Evolutionary conservation across 2,113 vertebrate genomes (phyloP).

Genomic region (Andinoacara biseriatus): DNA sequence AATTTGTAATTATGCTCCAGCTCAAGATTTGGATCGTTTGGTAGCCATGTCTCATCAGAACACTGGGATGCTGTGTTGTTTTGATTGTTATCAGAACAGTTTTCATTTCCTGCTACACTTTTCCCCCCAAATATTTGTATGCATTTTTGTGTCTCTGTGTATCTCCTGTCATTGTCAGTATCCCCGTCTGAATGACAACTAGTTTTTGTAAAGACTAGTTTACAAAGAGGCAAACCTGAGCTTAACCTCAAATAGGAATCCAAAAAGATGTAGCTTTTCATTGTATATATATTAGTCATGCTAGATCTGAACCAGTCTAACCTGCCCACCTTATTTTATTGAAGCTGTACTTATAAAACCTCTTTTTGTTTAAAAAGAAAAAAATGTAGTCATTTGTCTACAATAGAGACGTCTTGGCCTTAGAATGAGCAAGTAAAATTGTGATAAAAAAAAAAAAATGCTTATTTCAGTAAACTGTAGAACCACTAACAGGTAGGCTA

Average conservation of each 20-base stretch:
- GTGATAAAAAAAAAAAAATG: not conserved
- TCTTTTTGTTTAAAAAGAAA: not conserved
- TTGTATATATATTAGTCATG: not conserved
- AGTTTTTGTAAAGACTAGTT: not conserved
- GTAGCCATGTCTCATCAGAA: slow-evolving; percentile 24
- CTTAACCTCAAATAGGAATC: slow-evolving; percentile 12
- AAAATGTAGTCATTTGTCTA: not conserved
- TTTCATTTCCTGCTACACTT: slow-evolving; percentile 67
- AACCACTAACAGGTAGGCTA: slow-evolving; percentile 3
- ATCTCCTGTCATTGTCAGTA: not conserved
- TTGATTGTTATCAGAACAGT: slow-evolving; percentile 57
- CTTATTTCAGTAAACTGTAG: slow-evolving; percentile 23
- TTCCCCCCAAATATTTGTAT: not conserved
- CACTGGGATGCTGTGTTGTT: not conserved
- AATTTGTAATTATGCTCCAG: slow-evolving; percentile 49
- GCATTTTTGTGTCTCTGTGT: slow-evolving; percentile 12
- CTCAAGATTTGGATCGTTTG: slow-evolving; percentile 42
- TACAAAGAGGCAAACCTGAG: slow-evolving; percentile 6
- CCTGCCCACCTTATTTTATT: not conserved
- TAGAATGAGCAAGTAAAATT: not conserved
- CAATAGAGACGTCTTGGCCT: not conserved
- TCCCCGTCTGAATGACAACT: slow-evolving; percentile 4
- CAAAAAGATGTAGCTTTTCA: not conserved
- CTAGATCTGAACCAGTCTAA: not conserved
- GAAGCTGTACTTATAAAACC: not conserved